Percentiles rank a stretch among this genome's conserved stretches.
phyloP scores from a whole-genome alignment of 2,113 vertebrate species.

The Platysternon megacephalum region DNA sequence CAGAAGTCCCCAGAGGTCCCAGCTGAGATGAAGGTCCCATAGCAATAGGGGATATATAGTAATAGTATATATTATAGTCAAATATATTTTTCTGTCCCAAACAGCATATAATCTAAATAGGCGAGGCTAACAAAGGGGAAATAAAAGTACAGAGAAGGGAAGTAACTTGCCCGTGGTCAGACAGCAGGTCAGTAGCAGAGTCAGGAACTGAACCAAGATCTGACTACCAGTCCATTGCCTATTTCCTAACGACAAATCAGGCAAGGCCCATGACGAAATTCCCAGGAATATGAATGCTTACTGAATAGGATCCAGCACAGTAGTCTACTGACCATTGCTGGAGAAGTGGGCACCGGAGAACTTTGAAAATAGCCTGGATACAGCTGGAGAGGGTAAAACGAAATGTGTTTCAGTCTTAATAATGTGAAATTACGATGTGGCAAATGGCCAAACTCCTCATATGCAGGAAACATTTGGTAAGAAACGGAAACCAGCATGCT shows the following conservation, averaged over 20 bases:
- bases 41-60: neutral
- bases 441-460: slow-evolving; percentile 43
- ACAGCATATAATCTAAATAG: neutral
- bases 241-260: neutral
- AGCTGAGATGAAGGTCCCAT: neutral
- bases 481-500: slow-evolving; percentile 32
- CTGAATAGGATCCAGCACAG: neutral
- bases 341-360: neutral
- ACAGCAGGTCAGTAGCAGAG: neutral
- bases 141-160: neutral
- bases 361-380: slow-evolving; percentile 16
- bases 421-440: neutral
- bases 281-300: neutral
- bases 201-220: neutral
- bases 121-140: neutral
- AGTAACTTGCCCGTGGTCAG: neutral
- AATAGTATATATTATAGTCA: too few species aligned
- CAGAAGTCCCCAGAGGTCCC: neutral
- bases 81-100: neutral
- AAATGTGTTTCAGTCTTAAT: neutral
- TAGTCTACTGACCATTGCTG: neutral
- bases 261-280: neutral
- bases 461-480: neutral
- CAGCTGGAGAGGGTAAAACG: neutral
- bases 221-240: neutral